A percentile compares a stretch with the other conserved stretches of the same genome.
Evolutionary conservation across 2,888 invertebrate genomes (phyloP).

Genomic region (Folsomia manolachei): DNA sequence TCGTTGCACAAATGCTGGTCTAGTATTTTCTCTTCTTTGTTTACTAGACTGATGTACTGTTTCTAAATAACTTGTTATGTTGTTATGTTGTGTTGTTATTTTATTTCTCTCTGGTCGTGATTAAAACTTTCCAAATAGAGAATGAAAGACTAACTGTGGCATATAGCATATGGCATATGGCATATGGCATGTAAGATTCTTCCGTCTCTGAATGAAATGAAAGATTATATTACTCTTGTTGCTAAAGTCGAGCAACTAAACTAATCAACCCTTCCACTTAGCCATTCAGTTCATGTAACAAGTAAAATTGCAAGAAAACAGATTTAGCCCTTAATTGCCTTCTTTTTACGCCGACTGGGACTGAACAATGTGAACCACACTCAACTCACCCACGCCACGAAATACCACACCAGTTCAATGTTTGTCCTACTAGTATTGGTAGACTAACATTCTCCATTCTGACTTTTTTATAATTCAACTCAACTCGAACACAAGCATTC

Average conservation of each 20-base stretch:
- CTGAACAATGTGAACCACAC: not conserved
- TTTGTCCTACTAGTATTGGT: not conserved
- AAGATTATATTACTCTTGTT: not conserved
- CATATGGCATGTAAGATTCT: too few species aligned
- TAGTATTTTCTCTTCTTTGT: too few species aligned
- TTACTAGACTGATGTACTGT: too few species aligned
- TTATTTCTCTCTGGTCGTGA: too few species aligned
- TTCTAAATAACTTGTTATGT: too few species aligned
- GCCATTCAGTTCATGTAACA: not conserved
- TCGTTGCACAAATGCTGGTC: not conserved
- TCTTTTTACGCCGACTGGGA: not conserved
- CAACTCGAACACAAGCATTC: too few species aligned
- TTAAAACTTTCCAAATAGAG: too few species aligned
- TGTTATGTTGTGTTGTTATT: too few species aligned
- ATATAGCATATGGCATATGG: too few species aligned
- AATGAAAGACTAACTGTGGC: too few species aligned
- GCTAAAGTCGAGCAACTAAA: not conserved
- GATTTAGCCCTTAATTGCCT: not conserved
- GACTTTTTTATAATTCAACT: not conserved
- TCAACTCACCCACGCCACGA: not conserved
- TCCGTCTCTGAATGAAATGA: too few species aligned
- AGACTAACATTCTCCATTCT: not conserved
- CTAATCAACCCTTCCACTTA: not conserved
- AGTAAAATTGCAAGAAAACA: slow-evolving; percentile 4
- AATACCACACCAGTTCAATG: too few species aligned